Evolutionary conservation across 1,140 invertebrate genomes (phyloP).

Genomic region (Drosophila novamexicana): DNA sequence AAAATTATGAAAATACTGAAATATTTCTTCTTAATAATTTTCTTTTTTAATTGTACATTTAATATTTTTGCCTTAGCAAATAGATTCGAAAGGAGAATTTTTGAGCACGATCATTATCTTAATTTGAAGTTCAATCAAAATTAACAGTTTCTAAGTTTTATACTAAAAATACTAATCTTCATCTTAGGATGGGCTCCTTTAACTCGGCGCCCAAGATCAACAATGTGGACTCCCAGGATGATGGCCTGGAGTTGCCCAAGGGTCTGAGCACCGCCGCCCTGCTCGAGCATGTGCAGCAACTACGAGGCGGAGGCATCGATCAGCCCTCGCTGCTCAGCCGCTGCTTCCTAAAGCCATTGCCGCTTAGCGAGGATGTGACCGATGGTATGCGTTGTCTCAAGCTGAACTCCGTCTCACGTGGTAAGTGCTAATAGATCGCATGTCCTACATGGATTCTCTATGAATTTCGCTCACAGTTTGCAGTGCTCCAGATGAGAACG

Average conservation of each 20-base stretch:
- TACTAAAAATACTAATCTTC: background rate
- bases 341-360: slow-evolving; percentile 64
- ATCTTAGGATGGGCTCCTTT: slow-evolving; percentile 90
- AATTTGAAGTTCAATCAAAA: background rate
- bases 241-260: slow-evolving; percentile 86
- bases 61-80: slow-evolving; percentile 10
- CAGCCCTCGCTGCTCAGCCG: slow-evolving; percentile 69
- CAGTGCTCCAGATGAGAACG: slow-evolving; percentile 51
- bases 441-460: slow-evolving; percentile 3
- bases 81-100: slow-evolving; percentile 27
- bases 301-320: slow-evolving; percentile 59
- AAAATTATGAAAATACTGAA: background rate
- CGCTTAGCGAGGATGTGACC: slow-evolving; percentile 59
- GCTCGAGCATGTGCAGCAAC: slow-evolving; percentile 85
- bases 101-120: slow-evolving; percentile 29
- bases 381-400: slow-evolving; percentile 84
- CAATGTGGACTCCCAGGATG: slow-evolving; percentile 88
- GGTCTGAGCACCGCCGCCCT: slow-evolving; percentile 85
- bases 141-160: background rate
- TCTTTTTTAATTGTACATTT: slow-evolving; percentile 1
- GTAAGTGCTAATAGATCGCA: slow-evolving; percentile 21
- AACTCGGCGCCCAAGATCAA: slow-evolving; percentile 88
- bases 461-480: slow-evolving; percentile 44
- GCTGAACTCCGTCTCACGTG: slow-evolving; percentile 84
- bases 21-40: slow-evolving; percentile 8